A percentile compares a stretch with the other conserved stretches of the same genome.
These are phyloP conservation scores for Tryphoninae sp. DNA, from an alignment of 2,888 invertebrate species.

Conservation along the genomic window DNA sequence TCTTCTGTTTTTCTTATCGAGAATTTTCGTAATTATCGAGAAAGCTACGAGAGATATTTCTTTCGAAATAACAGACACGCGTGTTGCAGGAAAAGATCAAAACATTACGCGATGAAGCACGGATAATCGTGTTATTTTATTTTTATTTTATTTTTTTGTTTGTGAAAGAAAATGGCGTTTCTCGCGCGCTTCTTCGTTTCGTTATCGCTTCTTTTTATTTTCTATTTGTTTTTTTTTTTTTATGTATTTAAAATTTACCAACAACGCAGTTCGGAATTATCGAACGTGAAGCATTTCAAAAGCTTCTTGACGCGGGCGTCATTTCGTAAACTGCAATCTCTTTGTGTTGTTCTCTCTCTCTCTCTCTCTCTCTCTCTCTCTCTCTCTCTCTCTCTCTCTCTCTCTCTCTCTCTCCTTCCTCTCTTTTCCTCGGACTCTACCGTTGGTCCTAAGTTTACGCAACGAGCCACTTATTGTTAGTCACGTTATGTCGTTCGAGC, in stretches of 20 bases:
- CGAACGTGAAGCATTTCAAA: constrained; percentile 60
- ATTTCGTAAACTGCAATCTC: constrained; percentile 33
- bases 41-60: no score
- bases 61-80: no score
- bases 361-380: not conserved
- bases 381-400: not conserved
- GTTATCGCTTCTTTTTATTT: no score
- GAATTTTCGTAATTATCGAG: no score
- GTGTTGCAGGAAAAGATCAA: no score
- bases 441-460: constrained; percentile 23
- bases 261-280: constrained; percentile 52
- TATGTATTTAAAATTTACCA: not conserved
- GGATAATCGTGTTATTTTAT: no score
- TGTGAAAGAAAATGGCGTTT: no score
- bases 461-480: not conserved
- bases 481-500: not conserved
- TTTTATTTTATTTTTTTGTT: no score
- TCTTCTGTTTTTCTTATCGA: no score
- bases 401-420: not conserved
- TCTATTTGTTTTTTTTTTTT: not conserved
- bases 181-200: no score
- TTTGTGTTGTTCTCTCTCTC: not conserved
- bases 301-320: constrained; percentile 49
- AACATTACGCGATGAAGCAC: no score
- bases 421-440: not conserved